A percentile compares a stretch with the other conserved stretches of the same genome.
phyloP scores from a whole-genome alignment of 2,113 vertebrate genomes.

The Lepus americanus region DNA sequence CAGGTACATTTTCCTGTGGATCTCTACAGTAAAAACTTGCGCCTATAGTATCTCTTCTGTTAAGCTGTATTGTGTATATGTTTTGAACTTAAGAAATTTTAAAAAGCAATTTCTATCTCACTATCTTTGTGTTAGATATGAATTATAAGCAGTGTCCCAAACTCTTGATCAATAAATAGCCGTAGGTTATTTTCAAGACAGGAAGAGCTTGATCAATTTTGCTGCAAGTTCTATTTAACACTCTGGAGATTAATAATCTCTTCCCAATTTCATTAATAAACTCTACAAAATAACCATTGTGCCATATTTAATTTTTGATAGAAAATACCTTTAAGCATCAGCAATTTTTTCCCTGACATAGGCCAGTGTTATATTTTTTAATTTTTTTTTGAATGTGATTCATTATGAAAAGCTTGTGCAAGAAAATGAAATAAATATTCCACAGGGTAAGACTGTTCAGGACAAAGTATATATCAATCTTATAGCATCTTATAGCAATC shows the following conservation, averaged over 20 bases:
- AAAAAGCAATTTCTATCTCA: constrained; percentile 57
- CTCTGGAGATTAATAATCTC: constrained; percentile 83
- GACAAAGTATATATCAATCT: constrained; percentile 33
- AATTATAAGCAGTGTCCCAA: constrained; percentile 63
- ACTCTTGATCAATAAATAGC: constrained; percentile 83
- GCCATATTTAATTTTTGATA: constrained; percentile 77
- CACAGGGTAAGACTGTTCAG: constrained; percentile 25
- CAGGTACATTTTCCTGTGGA: constrained; percentile 91
- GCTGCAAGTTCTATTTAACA: constrained; percentile 82
- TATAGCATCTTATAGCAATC: background rate
- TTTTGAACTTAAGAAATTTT: constrained; percentile 75
- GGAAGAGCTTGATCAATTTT: constrained; percentile 85
- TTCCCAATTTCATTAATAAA: constrained; percentile 83
- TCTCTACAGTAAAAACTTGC: constrained; percentile 78
- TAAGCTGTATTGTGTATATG: constrained; percentile 41
- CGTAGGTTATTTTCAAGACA: constrained; percentile 80
- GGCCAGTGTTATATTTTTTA: constrained; percentile 63
- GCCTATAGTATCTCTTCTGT: constrained; percentile 52
- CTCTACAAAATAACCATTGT: constrained; percentile 46
- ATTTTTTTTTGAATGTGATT: constrained; percentile 56
- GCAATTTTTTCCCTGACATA: constrained; percentile 60
- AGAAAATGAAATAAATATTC: constrained; percentile 45
- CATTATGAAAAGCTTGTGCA: constrained; percentile 47
- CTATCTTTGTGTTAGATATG: background rate
- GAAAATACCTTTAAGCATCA: constrained; percentile 81